phyloP scores from a whole-genome alignment of 2,797 vertebrate species.

The Picus viridis region DNA sequence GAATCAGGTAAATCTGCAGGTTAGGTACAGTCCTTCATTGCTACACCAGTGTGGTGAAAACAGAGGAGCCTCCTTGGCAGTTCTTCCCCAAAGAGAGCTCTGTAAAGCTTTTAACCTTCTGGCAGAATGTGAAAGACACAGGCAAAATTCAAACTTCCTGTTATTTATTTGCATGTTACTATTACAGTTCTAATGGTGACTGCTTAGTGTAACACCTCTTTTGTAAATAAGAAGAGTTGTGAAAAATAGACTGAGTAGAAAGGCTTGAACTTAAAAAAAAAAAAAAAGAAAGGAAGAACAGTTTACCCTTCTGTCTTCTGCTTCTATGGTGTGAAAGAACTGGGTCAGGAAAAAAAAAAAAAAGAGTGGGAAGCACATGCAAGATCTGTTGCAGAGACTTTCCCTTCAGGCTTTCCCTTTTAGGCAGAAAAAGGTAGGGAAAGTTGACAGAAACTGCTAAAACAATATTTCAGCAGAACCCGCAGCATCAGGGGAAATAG shows the following conservation, averaged over 20 bases:
- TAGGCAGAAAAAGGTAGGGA: slow-evolving; percentile 43
- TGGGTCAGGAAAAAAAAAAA: slow-evolving; percentile 1
- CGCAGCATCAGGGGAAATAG: slow-evolving; percentile 70
- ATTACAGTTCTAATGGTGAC: background rate
- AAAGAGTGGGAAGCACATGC: background rate
- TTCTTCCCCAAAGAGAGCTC: background rate
- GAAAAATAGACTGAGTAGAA: background rate
- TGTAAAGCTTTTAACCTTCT: background rate
- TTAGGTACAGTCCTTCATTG: background rate
- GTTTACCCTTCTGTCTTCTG: background rate
- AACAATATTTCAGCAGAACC: slow-evolving; percentile 74
- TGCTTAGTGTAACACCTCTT: background rate
- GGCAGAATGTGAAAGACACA: background rate
- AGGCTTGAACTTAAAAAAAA: slow-evolving; percentile 20
- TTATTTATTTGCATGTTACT: background rate
- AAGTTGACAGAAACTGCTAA: slow-evolving; percentile 72
- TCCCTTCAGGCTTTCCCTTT: slow-evolving; percentile 27
- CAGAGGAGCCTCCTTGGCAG: background rate
- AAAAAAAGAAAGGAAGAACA: background rate
- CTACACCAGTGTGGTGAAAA: background rate
- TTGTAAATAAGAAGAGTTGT: background rate
- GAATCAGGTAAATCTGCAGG: background rate
- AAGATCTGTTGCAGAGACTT: slow-evolving; percentile 36
- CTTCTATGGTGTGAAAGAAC: slow-evolving; percentile 31
- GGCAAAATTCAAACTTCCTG: background rate